These are phyloP conservation scores for Trachelus troglodyta DNA, from an alignment of 2,888 invertebrate genomes.

Conservation along the genomic window DNA sequence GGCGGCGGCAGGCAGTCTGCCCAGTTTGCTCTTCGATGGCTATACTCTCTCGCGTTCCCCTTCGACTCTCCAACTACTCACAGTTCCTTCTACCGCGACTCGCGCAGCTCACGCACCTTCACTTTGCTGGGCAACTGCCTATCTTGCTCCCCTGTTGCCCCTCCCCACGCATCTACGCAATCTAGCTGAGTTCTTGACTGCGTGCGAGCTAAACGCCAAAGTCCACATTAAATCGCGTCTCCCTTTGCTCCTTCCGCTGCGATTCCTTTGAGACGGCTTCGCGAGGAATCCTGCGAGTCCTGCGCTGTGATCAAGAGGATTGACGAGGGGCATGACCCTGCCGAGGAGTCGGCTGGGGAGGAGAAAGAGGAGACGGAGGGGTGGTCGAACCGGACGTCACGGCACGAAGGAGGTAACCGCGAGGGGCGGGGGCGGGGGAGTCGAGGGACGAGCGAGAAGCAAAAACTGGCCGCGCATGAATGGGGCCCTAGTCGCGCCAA, in stretches of 20 bases:
- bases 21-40: slow-evolving; percentile 29
- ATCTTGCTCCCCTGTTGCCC: too few relatives aligned
- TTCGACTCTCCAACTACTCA: neutral
- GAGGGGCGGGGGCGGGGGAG: too few relatives aligned
- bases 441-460: slow-evolving; percentile 11
- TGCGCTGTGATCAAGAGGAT: neutral
- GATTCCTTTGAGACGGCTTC: neutral
- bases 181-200: too few relatives aligned
- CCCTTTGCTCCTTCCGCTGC: neutral
- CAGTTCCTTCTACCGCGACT: neutral
- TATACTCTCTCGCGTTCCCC: neutral
- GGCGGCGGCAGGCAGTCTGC: slow-evolving; percentile 38
- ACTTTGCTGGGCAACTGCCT: neutral
- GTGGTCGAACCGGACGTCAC: too few relatives aligned
- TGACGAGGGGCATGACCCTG: too few relatives aligned
- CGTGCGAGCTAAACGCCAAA: too few relatives aligned
- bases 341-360: too few relatives aligned
- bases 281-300: neutral
- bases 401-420: too few relatives aligned
- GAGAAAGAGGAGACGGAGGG: too few relatives aligned
- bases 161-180: too few relatives aligned
- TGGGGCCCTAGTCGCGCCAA: slow-evolving; percentile 29
- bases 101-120: slow-evolving; percentile 5
- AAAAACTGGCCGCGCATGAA: slow-evolving; percentile 32
- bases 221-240: neutral